Base-by-base conservation (phyloP, 2,113 vertebrate genomes). In the Trinectes maculatus region DNA sequence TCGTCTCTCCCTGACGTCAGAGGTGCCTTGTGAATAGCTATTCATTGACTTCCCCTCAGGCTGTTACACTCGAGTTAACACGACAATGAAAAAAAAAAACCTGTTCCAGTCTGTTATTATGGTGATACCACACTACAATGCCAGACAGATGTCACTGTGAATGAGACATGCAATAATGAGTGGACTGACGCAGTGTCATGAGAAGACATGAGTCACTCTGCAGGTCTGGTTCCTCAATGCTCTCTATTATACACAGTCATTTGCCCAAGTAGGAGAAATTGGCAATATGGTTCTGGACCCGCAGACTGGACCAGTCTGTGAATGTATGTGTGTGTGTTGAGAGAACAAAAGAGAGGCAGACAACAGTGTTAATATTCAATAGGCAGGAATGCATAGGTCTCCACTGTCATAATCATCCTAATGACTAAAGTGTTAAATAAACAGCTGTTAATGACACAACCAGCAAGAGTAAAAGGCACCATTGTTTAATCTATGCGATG, bases 121-220 rank as follows among this genome's bases (percentile, higher is more conserved):
- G 63, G 42, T 36, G 48, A 75, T 71, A 52, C 73, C 69, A 60
- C 68, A 80, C 49, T 12, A 44, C 69, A 65, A 52, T 63, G 63
- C 62, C 78, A 84, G 82, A 79, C 82, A 79, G 74, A 85, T 79
- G 82, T 82, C 80, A 76, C 57, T 64, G 63, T 44, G 42, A 77
- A 57, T 68, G 80, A 85, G 77, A 81, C 63, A 18, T 26, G 25
- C 51, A 22, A 2, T 60, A 68, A 67, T 78, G 74, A 86, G 71
- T 26, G 21, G 46, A 62, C 15, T 75, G 53, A 83, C 71, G 67
- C 16, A 6, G 37, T 55, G 65, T 77, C 67, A 68, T 73, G 52
- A 82, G 68, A 63, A 84, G 68, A 62, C 71, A 4, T 83, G 82
- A 87, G 43, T 89, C 87, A 89, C 47, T 40, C 40, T 73, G 66